A percentile compares a stretch with the other conserved stretches of the same genome.
These are phyloP conservation scores for Crepidodera aurea DNA, from an alignment of 2,888 invertebrate species.

Conservation along the genomic window DNA sequence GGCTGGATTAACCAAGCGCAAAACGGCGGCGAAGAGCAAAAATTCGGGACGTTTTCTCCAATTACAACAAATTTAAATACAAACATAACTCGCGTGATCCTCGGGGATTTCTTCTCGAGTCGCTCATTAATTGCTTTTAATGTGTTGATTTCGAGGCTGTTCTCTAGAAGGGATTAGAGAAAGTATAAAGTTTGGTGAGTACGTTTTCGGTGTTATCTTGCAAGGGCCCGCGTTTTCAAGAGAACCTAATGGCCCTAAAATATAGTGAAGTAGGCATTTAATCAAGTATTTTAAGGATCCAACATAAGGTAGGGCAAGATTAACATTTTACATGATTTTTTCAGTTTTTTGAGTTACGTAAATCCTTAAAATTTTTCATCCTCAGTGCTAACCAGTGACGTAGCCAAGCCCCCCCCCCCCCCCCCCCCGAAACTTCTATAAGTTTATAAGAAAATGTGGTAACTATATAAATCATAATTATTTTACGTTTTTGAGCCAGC, in stretches of 20 bases:
- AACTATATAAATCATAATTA: too few relatives aligned
- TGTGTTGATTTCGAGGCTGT: constrained; percentile 30
- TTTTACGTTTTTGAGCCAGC: too few relatives aligned
- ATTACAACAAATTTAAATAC: constrained; percentile 48
- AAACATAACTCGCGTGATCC: constrained; percentile 41
- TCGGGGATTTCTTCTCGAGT: constrained; percentile 41
- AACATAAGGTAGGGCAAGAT: too few relatives aligned
- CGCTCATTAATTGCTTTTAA: constrained; percentile 40
- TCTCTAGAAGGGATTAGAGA: constrained; percentile 23
- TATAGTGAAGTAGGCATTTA: background rate
- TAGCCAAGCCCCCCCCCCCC: too few relatives aligned
- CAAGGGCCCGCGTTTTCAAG: background rate
- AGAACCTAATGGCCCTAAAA: constrained; percentile 10
- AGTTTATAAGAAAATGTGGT: too few relatives aligned
- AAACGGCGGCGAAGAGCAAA: constrained; percentile 39
- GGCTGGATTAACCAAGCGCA: constrained; percentile 45
- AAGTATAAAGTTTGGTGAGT: constrained; percentile 25
- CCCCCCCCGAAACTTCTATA: too few relatives aligned
- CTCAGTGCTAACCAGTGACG: too few relatives aligned
- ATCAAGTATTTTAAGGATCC: too few relatives aligned
- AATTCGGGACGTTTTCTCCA: constrained; percentile 46
- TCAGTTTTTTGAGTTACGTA: too few relatives aligned
- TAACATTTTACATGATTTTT: too few relatives aligned
- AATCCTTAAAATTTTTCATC: too few relatives aligned
- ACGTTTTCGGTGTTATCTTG: constrained; percentile 13